phyloP scores from a whole-genome alignment of 2,888 invertebrate species.

The Harpagoxenus sublaevis region DNA sequence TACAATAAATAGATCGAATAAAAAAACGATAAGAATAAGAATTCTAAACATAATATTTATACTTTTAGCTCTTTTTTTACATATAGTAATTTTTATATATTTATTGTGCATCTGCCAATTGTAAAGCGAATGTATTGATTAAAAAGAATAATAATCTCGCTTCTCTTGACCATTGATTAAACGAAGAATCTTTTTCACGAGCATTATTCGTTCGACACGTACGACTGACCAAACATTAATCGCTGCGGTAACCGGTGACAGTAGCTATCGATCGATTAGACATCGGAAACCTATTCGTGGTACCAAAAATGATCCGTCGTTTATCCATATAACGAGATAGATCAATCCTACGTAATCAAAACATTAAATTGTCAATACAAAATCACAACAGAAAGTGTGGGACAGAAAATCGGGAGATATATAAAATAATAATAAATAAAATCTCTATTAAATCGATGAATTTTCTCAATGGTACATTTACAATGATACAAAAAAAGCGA shows the following conservation, averaged over 20 bases:
- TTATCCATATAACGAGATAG: slow-evolving; percentile 63
- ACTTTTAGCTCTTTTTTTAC: neutral
- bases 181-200: slow-evolving; percentile 67
- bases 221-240: slow-evolving; percentile 83
- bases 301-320: slow-evolving; percentile 72
- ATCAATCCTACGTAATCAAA: slow-evolving; percentile 64
- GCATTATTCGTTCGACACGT: slow-evolving; percentile 80
- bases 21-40: neutral
- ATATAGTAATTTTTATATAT: neutral
- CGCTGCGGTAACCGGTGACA: slow-evolving; percentile 83
- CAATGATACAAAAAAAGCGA: neutral
- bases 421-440: neutral
- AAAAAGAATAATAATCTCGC: slow-evolving; percentile 5
- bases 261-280: slow-evolving; percentile 83
- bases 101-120: neutral
- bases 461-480: neutral
- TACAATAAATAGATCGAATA: neutral
- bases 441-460: neutral
- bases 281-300: slow-evolving; percentile 68
- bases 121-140: neutral
- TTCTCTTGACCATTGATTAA: slow-evolving; percentile 34
- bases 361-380: neutral
- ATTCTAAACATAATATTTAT: neutral
- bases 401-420: neutral
- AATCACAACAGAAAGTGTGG: neutral